These are phyloP conservation scores for Microcebus griseorufus DNA, from an alignment of 2,113 vertebrate genomes.

Conservation along the genomic window DNA sequence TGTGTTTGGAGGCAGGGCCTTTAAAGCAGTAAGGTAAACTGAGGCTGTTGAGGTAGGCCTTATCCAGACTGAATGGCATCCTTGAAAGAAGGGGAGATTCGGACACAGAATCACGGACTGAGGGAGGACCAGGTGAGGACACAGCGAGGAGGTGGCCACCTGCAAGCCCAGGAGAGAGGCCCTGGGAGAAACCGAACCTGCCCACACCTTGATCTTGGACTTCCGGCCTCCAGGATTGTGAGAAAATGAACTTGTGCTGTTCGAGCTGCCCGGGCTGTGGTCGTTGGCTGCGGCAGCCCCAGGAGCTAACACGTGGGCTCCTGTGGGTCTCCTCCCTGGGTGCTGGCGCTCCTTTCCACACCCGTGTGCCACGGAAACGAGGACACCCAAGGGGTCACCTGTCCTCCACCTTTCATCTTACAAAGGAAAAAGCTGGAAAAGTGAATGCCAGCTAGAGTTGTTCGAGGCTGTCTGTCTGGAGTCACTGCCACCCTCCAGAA, in stretches of 20 bases:
- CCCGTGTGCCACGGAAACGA: background rate
- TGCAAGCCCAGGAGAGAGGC: background rate
- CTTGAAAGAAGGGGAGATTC: background rate
- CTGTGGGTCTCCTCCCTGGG: accelerated
- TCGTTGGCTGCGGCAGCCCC: accelerated
- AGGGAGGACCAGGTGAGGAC: accelerated
- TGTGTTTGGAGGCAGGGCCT: background rate
- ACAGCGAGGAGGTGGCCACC: background rate
- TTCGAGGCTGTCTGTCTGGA: background rate
- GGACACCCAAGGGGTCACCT: background rate
- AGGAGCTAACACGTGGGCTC: accelerated
- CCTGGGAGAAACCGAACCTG: accelerated
- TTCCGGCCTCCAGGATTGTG: accelerated
- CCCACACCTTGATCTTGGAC: no score
- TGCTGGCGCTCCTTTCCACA: accelerated
- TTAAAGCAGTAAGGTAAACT: background rate
- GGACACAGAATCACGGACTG: background rate
- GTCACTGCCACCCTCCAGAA: background rate
- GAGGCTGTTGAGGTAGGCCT: background rate
- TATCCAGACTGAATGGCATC: background rate
- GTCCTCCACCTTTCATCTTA: background rate
- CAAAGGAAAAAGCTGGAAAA: background rate
- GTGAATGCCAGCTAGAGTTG: accelerated
- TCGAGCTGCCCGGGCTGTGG: background rate
- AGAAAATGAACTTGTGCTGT: background rate